Evolutionary conservation across 2,888 invertebrate species (phyloP), one percentile per base, ranked within the genome.

Genomic region (Crossocerus cetratus): DNA sequence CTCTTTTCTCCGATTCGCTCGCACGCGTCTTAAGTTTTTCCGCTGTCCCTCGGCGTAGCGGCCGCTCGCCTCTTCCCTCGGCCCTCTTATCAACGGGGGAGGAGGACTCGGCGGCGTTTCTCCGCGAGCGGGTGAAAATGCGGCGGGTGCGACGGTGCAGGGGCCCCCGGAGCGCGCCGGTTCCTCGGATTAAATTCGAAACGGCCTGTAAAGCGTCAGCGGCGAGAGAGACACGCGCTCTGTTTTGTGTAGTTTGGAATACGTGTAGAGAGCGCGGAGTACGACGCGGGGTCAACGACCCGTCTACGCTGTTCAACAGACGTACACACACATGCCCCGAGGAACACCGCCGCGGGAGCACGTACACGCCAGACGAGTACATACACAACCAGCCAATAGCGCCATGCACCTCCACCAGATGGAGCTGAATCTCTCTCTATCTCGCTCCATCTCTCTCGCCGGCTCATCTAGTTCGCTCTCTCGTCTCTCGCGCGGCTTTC

Each of bases 231-330:
- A 74, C 82, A 84, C 80, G 78, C 83, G 81, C 83, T 84, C 83
- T 82, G 83, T 86, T 87, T 88, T 86, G 85, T 84, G 81, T 84
- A 86, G 86, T 87, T 86, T 86, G 83, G 84, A 87, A 87, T 84
- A 85, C 84, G 84, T 85, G 82, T 86, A 87, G 32, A 32, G 32
- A 32, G 84, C 83, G 79, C 83, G 81, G 84, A 87, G 86, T 84
- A 82, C 86, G 84, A 85, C 84, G 74, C 58, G 85, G 75, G 89
- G 88, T 89, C 88, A 86, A 87, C 83, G 89, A 89, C 88, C 89
- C 86, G 88, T 88, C 87, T 88, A 85, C 84, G 79, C 83, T 85
- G 74, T 80, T 78, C 83, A 82, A 68, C 65, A 75, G 60, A 68
- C 72, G 59, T 32, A 81, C 54, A 58, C 55, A 43, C 32, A 32